Base-by-base conservation (phyloP, 2,797 vertebrate species). In the Enteromius radiatus region DNA sequence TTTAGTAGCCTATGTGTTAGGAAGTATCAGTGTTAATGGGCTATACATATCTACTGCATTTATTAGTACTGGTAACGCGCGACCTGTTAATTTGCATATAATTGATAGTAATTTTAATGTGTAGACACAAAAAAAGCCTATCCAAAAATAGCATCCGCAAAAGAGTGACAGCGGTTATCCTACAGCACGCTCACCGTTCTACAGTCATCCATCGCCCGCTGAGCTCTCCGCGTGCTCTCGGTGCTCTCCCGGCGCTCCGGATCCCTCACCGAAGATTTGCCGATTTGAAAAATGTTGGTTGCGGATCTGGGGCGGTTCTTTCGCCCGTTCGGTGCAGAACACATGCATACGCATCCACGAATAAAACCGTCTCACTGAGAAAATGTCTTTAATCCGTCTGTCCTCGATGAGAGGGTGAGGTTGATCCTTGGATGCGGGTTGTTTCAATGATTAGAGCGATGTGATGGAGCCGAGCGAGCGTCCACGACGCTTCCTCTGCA, bases 271-370 rank as follows among this genome's bases (percentile, higher is more conserved):
- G 87, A 91, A 87, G 87, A 91, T 91, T 89, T 95, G 89, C 93
- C 91, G 95, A 94, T 91, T 90, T 95, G 97, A 86, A 97, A 96
- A 90, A 97, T 92, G 89, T 94, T 96, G 92, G 95, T 95, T 82
- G 95, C 92, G 84, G 97, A 94, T 89, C 94, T 91, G 91, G 96
- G 97, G 96, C 97, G 96, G 95, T 95, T 97, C 88, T 95, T 96
- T 94, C 96, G 96, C 95, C 96, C 96, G 95, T 95, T 96, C 96
- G 95, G 92, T 97, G 96, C 96, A 93, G 97, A 94, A 97, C 96
- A 97, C 97, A 99, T 98, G 95, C 97, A 98, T 94, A 93, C 96
- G 95, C 95, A 93, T 92, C 92, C 94, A 92, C 91, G 83, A 88
- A 87, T 89, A 82, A 73, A 89, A 87, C 87, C 89, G 84, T 81